phyloP scores from a whole-genome alignment of 2,888 invertebrate species.

The Isotomurus palustris region DNA sequence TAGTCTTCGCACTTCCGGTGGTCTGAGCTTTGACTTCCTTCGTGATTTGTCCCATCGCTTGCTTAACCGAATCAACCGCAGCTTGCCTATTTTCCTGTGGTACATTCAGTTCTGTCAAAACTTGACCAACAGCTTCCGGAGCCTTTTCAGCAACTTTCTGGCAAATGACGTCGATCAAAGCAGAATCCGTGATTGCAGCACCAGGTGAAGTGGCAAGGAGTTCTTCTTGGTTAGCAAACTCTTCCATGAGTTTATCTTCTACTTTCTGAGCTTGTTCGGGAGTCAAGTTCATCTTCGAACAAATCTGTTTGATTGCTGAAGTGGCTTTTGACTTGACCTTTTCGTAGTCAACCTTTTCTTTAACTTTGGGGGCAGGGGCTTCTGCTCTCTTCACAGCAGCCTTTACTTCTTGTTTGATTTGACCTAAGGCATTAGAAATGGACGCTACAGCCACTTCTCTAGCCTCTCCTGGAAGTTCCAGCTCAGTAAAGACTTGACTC shows the following conservation, averaged over 20 bases:
- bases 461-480: no score
- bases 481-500: no score
- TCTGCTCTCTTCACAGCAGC: neutral
- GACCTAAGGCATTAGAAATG: no score
- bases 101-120: no score
- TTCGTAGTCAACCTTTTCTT: neutral
- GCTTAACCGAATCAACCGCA: no score
- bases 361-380: no score
- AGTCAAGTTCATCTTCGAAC: conserved; percentile 5
- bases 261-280: neutral
- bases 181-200: neutral
- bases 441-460: no score
- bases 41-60: no score
- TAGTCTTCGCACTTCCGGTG: no score
- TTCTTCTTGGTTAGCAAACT: neutral
- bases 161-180: neutral
- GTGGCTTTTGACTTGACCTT: conserved; percentile 1
- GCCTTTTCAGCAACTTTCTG: neutral
- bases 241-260: conserved; percentile 4
- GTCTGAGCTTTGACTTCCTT: no score
- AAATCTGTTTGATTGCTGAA: conserved; percentile 4
- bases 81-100: no score
- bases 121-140: neutral
- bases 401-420: no score
- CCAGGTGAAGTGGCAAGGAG: neutral